A percentile compares a stretch with the other conserved stretches of the same genome.
These are phyloP conservation scores for Acrobasis repandana DNA, from an alignment of 2,888 invertebrate species.

Conservation along the genomic window DNA sequence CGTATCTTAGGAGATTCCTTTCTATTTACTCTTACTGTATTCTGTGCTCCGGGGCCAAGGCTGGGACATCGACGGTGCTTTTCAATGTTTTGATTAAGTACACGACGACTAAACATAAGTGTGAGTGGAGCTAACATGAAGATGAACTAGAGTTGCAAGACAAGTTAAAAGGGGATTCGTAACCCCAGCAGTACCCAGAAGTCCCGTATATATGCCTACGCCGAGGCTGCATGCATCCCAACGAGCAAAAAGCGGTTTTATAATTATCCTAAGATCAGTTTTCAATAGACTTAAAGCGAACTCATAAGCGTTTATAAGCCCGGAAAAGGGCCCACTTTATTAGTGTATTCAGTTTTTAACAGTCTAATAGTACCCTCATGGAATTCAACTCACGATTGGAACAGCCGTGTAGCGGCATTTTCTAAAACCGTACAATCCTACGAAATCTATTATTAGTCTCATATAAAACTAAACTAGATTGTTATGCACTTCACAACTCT, in stretches of 20 bases:
- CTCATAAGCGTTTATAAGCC: constrained; percentile 18
- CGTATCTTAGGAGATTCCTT: no score
- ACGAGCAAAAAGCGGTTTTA: neutral
- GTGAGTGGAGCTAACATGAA: no score
- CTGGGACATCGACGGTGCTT: no score
- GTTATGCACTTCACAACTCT: constrained; percentile 15
- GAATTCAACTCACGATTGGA: constrained; percentile 13
- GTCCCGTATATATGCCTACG: no score
- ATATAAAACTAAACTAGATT: constrained; percentile 15
- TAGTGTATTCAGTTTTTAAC: constrained; percentile 12
- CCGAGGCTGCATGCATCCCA: no score
- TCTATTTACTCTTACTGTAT: no score
- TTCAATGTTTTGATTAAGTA: no score
- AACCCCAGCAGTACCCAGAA: no score
- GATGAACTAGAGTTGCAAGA: no score
- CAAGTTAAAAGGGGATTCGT: no score
- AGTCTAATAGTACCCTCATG: constrained; percentile 2
- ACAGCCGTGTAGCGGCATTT: constrained; percentile 17
- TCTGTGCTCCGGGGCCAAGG: no score
- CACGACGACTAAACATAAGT: no score
- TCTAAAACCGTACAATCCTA: constrained; percentile 14
- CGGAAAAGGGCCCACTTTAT: constrained; percentile 22
- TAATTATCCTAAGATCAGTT: constrained; percentile 8
- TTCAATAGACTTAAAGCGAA: constrained; percentile 16
- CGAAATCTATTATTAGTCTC: constrained; percentile 11